Evolutionary conservation across 2,113 vertebrate genomes (phyloP).

Genomic region (Indicator maculatus): DNA sequence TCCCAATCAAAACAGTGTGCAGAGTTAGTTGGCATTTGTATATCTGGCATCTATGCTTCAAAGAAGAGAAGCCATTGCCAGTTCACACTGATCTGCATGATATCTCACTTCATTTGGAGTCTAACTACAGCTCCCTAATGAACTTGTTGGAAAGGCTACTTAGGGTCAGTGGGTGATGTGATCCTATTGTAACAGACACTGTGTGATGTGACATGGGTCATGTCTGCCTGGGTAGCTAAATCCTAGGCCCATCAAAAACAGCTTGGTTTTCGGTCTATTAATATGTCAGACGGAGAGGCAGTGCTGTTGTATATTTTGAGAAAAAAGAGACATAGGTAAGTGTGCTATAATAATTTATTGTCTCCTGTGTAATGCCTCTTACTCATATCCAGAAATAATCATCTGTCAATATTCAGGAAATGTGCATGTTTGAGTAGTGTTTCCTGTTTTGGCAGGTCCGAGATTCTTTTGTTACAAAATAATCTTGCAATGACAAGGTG

Average conservation of each 20-base stretch:
- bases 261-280: not conserved
- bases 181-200: not conserved
- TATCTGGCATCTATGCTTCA: not conserved
- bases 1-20: too few relatives aligned
- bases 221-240: not conserved
- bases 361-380: not conserved
- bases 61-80: not conserved
- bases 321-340: not conserved
- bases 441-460: not conserved
- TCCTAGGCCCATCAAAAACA: not conserved
- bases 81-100: not conserved
- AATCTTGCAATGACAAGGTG: not conserved
- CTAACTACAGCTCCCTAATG: not conserved
- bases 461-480: not conserved
- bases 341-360: not conserved
- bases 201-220: accelerated
- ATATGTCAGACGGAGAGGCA: not conserved
- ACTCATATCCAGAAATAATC: not conserved
- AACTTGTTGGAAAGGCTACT: not conserved
- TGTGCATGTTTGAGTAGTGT: not conserved
- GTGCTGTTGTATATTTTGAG: not conserved
- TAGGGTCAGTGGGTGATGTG: not conserved
- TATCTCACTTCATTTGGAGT: not conserved
- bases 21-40: not conserved
- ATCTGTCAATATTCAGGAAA: not conserved